Conservation (phyloP, 1,140 invertebrate species). For the Monomorium pharaonis region DNA sequence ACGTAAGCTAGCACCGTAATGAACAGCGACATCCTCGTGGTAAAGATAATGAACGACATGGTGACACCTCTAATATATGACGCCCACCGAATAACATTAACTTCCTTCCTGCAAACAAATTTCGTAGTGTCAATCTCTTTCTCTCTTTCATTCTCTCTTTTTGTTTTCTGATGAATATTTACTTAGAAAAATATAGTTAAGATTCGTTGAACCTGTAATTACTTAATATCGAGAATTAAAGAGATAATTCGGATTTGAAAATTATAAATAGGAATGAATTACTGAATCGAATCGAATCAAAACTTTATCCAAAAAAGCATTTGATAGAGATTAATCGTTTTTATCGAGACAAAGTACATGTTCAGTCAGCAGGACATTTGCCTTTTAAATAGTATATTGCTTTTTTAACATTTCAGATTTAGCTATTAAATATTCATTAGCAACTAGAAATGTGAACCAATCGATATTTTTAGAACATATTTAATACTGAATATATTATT, state of each 20-base stretch:
- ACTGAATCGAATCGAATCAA: no score
- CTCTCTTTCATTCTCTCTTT: background rate
- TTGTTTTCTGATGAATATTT: background rate
- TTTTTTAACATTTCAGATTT: background rate
- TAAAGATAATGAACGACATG: conserved; percentile 89
- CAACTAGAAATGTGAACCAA: background rate
- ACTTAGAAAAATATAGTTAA: background rate
- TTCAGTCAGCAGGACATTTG: no score
- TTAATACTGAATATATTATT: background rate
- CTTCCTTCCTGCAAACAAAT: conserved; percentile 86
- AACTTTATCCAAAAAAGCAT: no score
- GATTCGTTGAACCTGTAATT: background rate
- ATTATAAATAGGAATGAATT: background rate
- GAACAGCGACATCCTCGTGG: conserved; percentile 92
- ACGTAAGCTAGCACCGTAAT: conserved; percentile 92
- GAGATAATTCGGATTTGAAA: background rate
- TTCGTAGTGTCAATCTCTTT: background rate
- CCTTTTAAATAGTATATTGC: background rate
- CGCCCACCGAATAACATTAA: conserved; percentile 88
- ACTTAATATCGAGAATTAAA: background rate
- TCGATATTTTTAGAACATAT: background rate
- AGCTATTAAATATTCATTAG: background rate
- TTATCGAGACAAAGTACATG: no score
- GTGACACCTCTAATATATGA: conserved; percentile 89
- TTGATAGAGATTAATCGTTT: no score